phyloP scores from a whole-genome alignment of 2,797 vertebrate genomes.

The Lates japonicus region DNA sequence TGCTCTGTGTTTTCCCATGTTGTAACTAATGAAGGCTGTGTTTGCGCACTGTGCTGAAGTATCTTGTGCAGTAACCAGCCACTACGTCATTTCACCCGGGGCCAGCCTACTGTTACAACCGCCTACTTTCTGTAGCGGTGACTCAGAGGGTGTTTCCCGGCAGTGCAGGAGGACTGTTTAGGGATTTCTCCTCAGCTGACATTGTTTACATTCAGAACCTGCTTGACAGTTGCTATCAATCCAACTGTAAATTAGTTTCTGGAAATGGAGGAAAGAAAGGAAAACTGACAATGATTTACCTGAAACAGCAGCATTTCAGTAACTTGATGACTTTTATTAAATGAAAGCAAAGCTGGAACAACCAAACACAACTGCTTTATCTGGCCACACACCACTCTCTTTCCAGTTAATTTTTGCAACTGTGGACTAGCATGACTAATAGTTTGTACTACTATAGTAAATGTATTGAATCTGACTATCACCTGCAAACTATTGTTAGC shows the following conservation, averaged over 20 bases:
- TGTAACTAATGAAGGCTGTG: slow-evolving; percentile 12
- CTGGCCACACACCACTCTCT: background rate
- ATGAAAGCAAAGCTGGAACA: slow-evolving; percentile 32
- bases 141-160: slow-evolving; percentile 78
- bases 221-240: slow-evolving; percentile 18
- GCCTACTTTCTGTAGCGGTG: slow-evolving; percentile 45
- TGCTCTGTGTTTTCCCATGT: background rate
- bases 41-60: slow-evolving; percentile 22
- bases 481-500: slow-evolving; percentile 14
- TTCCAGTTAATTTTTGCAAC: background rate
- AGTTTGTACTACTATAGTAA: background rate
- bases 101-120: slow-evolving; percentile 10
- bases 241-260: slow-evolving; percentile 28
- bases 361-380: background rate
- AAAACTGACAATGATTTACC: slow-evolving; percentile 18
- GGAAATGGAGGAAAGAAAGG: slow-evolving; percentile 48
- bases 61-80: slow-evolving; percentile 11
- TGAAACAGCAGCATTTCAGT: slow-evolving; percentile 32
- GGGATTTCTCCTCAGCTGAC: slow-evolving; percentile 72
- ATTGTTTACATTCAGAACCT: slow-evolving; percentile 59
- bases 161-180: slow-evolving; percentile 39
- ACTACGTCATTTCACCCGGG: slow-evolving; percentile 43
- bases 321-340: slow-evolving; percentile 12
- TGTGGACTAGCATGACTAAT: background rate
- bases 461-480: background rate